Base-by-base conservation (phyloP, 1,140 invertebrate species). In the Latrodectus geometricus region DNA sequence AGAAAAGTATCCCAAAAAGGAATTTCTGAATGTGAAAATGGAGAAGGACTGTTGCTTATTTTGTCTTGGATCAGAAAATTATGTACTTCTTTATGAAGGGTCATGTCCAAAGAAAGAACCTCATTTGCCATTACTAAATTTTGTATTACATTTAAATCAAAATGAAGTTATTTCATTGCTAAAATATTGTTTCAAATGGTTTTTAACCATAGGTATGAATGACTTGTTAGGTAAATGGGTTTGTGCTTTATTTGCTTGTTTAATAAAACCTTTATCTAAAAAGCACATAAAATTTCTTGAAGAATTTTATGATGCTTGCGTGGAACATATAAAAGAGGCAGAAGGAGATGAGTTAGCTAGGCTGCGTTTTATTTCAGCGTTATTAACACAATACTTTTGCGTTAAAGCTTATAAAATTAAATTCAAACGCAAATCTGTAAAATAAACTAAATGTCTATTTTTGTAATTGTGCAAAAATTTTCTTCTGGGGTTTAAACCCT, bases 21-120 rank as follows among this genome's bases (percentile, higher is more conserved):
- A 35, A 2, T n/a, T 20, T 66, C 20, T 15, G 11, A 9, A 61
- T 15, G 20, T 20, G 0, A 4, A 35, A 7, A 20, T 65, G 48
- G 76, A 79, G 11, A 48, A 17, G 11, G 76, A 68, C 7, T 79
- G 76, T 54, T 79, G 76, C 35, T 11, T 11, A 0, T 79, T 79
- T 12, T 66, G 56, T 20, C 35, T 79, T 1, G 76, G 76, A 12
- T 68, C 56, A 12, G 3, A 48, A 65, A 9, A 65, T 14, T 79
- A 15, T 20, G 21, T 61, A 9, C 9, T 66, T 11, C 48, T 79
- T 20, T 79, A 66, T 68, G 76, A 23, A 49, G 11, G 15, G 5
- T n/a, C 61, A 35, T 8, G 17, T 74, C 48, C 49, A 17, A 23
- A 0, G 1, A 23, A 48, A 5, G 15, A 48, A 68, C 56, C 56